Conservation (phyloP, 2,888 invertebrate species). For the Athalia rosae region DNA sequence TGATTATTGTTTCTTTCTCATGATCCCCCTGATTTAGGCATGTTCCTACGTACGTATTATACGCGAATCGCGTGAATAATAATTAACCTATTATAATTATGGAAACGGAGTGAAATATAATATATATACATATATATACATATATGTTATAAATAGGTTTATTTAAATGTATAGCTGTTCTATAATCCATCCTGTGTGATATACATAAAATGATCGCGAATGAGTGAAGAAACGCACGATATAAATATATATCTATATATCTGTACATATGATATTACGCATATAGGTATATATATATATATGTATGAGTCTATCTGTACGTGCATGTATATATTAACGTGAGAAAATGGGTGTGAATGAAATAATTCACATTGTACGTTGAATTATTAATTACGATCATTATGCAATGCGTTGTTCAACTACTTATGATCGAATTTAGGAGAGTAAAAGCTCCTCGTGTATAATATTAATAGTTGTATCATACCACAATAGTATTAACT, state of each 20-base stretch:
- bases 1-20: too few relatives aligned
- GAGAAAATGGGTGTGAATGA: too few relatives aligned
- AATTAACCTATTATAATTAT: conserved; percentile 23
- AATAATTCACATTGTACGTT: too few relatives aligned
- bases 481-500: conserved; percentile 43
- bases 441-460: background rate
- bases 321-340: conserved; percentile 41
- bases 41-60: too few relatives aligned
- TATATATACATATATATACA: conserved; percentile 30
- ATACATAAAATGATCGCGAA: too few relatives aligned
- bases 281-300: conserved; percentile 54
- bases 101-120: background rate
- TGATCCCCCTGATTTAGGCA: too few relatives aligned
- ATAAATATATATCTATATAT: conserved; percentile 45
- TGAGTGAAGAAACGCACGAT: too few relatives aligned
- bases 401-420: too few relatives aligned
- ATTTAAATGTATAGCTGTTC: too few relatives aligned
- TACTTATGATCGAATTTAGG: background rate
- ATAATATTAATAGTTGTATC: conserved; percentile 41
- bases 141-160: conserved; percentile 38
- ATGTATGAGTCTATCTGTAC: conserved; percentile 54
- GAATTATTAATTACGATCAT: too few relatives aligned
- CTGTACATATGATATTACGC: conserved; percentile 49
- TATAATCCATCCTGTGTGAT: too few relatives aligned
- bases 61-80: background rate